phyloP scores from a whole-genome alignment of 2,888 invertebrate species.

The Eupithecia vulgata region DNA sequence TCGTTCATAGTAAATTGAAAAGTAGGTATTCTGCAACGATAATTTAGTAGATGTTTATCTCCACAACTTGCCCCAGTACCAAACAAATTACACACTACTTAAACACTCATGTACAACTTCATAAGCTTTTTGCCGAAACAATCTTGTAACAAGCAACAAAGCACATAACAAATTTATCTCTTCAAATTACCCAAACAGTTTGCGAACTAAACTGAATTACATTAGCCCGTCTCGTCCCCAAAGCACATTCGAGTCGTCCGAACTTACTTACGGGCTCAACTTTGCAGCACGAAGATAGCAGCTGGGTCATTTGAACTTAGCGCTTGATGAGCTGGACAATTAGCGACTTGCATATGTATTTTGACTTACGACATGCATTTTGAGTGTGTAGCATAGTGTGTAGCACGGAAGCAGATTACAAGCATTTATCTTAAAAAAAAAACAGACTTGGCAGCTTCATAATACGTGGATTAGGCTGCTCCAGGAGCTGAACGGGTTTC shows the following conservation, averaged over 20 bases:
- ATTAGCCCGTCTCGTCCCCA: slow-evolving; percentile 44
- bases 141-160: slow-evolving; percentile 21
- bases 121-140: slow-evolving; percentile 25
- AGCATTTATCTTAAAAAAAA: background rate
- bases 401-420: background rate
- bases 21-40: background rate
- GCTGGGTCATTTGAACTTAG: slow-evolving; percentile 6
- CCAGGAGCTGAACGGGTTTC: too few species aligned
- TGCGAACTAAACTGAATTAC: slow-evolving; percentile 47
- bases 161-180: slow-evolving; percentile 35
- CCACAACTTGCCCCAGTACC: background rate
- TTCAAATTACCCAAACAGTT: slow-evolving; percentile 43
- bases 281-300: slow-evolving; percentile 18
- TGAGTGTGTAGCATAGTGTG: background rate
- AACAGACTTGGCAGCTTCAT: background rate
- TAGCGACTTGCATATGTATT: background rate
- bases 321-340: slow-evolving; percentile 4
- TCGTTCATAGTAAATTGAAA: background rate
- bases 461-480: background rate
- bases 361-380: background rate
- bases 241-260: slow-evolving; percentile 47
- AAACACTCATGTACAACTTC: slow-evolving; percentile 13
- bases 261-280: slow-evolving; percentile 46
- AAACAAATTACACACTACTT: slow-evolving; percentile 6
- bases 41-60: background rate